Conservation (phyloP, 2,797 vertebrate genomes). For the Sebastes cheni region DNA sequence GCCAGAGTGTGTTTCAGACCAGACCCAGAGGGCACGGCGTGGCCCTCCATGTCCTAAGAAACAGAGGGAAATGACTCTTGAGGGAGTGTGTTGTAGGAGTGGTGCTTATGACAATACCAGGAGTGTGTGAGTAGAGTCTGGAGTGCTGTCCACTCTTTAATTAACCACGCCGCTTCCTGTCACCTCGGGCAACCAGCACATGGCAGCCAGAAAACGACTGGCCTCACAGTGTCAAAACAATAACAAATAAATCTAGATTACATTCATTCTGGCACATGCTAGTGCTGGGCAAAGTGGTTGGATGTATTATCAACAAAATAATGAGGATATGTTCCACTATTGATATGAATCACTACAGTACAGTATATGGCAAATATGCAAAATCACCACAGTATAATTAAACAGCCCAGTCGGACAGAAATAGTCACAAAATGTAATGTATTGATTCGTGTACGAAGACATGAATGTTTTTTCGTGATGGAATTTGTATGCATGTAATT, state of each 20-base stretch:
- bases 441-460: no score
- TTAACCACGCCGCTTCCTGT: slow-evolving; percentile 67
- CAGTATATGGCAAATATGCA: background rate
- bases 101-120: slow-evolving; percentile 74
- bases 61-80: slow-evolving; percentile 75
- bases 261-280: background rate
- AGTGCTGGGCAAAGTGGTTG: background rate
- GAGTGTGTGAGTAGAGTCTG: slow-evolving; percentile 67
- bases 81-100: slow-evolving; percentile 68
- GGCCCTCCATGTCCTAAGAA: slow-evolving; percentile 59
- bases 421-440: no score
- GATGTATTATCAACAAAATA: background rate
- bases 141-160: slow-evolving; percentile 77
- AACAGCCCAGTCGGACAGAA: no score
- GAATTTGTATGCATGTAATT: no score
- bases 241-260: slow-evolving; percentile 24
- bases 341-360: background rate
- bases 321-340: background rate
- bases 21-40: slow-evolving; percentile 15
- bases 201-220: slow-evolving; percentile 25
- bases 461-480: no score
- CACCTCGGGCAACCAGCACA: slow-evolving; percentile 58
- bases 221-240: slow-evolving; percentile 31
- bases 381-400: background rate
- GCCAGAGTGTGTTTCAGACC: slow-evolving; percentile 26